Conservation (phyloP, 2,797 vertebrate genomes). For the Natrix natrix region DNA sequence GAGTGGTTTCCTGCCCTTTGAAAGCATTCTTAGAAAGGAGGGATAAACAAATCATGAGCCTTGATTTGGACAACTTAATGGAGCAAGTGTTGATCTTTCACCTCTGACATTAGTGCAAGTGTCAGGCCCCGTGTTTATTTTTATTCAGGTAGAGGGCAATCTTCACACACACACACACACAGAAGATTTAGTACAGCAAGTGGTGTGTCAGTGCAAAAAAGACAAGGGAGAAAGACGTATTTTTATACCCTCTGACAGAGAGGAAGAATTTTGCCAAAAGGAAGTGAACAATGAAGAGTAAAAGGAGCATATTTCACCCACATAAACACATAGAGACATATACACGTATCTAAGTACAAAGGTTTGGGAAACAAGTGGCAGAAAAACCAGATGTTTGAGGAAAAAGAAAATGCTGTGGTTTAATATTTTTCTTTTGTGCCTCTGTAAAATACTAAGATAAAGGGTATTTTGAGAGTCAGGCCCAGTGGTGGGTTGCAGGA, state of each 20-base stretch:
- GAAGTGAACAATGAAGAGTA: background rate
- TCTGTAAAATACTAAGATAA: background rate
- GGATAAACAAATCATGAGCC: background rate
- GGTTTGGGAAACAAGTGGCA: background rate
- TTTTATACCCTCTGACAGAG: background rate
- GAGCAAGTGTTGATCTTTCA: slow-evolving; percentile 12
- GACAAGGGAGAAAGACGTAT: background rate
- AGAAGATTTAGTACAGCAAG: slow-evolving; percentile 20
- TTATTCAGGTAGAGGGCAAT: background rate
- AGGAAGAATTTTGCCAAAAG: background rate
- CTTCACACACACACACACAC: background rate
- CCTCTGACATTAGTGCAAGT: slow-evolving; percentile 12
- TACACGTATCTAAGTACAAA: background rate
- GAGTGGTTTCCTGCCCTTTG: background rate
- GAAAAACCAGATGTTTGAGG: rapidly evolving
- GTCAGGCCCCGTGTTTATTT: slow-evolving; percentile 18
- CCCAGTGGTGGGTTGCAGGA: too few relatives aligned
- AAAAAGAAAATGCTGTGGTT: background rate
- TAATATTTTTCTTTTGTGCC: background rate
- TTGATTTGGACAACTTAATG: slow-evolving; percentile 21
- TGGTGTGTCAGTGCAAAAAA: rapidly evolving
- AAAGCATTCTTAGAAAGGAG: background rate
- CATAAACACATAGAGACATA: background rate
- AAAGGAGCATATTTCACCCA: background rate
- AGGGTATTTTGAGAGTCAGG: background rate